Evolutionary conservation across 2,113 vertebrate genomes (phyloP), one percentile per base, ranked within the genome.

Genomic region (Aegotheles bennettii): DNA sequence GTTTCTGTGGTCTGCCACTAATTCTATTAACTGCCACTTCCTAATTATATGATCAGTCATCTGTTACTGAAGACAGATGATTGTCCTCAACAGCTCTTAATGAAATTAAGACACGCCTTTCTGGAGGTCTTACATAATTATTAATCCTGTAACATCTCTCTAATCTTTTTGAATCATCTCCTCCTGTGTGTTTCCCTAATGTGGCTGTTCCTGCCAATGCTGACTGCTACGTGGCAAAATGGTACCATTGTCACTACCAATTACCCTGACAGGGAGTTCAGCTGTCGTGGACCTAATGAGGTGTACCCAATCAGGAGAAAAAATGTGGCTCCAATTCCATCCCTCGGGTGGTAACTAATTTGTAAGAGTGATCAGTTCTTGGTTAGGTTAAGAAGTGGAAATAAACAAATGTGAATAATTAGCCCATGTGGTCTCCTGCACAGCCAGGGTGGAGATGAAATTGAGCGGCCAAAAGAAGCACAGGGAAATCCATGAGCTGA

Each of bases 251-350:
- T 87, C 92, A 59, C 67, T 91, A 81, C 53, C 77, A 92, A 69
- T 96, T 94, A 86, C 23, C 77, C 70, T 78, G 59, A 63, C 47
- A 75, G 85, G 76, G 74, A 92, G 80, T 68, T 80, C 67, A 93
- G 89, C 93, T 92, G 59, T 84, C 7, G 3, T 82, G 87, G 83
- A 89, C 67, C 74, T 96, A 95, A 96, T 57, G 93, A 97, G 77
- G 83, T 95, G 83, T 92, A 60, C 80, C 74, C 80, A 87, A 63
- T 57, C 85, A 86, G 90, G 40, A 87, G 78, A 59, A 90, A n/a
- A 91, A 95, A 78, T 42, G 40, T 0, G 0, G 29, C 36, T 84
- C 70, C 45, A 35, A 35, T 90, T 77, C 47, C 43, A 15, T 50
- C n/a, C 85, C 83, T 59, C 38, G 76, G 29, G 48, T 68, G 47